Percentiles rank a stretch among this genome's conserved stretches.
phyloP scores from a whole-genome alignment of 2,888 invertebrate genomes.

The Scrobipalpa costella region DNA sequence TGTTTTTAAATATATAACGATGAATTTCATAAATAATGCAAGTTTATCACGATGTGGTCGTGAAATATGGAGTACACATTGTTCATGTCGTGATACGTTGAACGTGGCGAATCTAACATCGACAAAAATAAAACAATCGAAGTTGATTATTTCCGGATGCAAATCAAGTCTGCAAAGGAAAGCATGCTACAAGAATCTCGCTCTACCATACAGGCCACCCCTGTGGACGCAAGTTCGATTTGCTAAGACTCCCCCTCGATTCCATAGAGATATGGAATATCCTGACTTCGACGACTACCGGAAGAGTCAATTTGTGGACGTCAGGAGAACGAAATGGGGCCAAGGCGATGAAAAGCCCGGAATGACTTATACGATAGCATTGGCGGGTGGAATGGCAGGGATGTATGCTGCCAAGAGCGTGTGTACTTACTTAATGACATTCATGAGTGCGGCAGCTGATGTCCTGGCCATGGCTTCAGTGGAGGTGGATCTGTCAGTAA shows the following conservation, averaged over 20 bases:
- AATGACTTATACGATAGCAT: slow-evolving; percentile 74
- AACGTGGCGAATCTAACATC: not conserved
- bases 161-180: not conserved
- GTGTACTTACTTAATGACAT: slow-evolving; percentile 78
- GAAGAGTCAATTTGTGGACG: slow-evolving; percentile 58
- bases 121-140: not conserved
- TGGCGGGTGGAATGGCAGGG: slow-evolving; percentile 79
- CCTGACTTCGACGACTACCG: slow-evolving; percentile 67
- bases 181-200: not conserved
- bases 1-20: not conserved
- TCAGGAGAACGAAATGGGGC: slow-evolving; percentile 59
- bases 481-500: slow-evolving; percentile 86
- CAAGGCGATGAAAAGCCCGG: slow-evolving; percentile 61
- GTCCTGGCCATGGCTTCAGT: slow-evolving; percentile 88
- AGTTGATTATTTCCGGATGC: not conserved
- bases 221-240: slow-evolving; percentile 66
- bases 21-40: slow-evolving; percentile 1
- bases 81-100: not conserved
- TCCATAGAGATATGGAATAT: slow-evolving; percentile 63
- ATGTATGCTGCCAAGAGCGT: slow-evolving; percentile 83
- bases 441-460: slow-evolving; percentile 86
- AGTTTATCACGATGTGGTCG: not conserved
- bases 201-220: not conserved
- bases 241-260: slow-evolving; percentile 48
- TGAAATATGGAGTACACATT: not conserved